A percentile compares a stretch with the other conserved stretches of the same genome.
phyloP scores from a whole-genome alignment of 2,797 vertebrate genomes.

The Trachops cirrhosus region DNA sequence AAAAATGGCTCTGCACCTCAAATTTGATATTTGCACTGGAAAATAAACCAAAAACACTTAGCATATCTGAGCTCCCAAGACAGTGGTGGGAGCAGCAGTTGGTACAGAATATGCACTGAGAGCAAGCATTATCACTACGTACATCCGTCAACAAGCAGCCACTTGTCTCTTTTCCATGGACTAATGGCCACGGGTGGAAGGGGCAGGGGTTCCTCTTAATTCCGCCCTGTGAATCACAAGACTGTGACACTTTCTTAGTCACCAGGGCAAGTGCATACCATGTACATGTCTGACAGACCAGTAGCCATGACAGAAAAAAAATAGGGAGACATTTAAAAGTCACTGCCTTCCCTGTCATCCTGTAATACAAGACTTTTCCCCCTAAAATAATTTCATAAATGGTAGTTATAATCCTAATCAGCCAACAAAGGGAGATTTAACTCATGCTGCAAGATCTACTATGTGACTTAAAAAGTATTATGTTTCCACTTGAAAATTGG shows the following conservation, averaged over 20 bases:
- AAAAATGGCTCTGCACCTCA: neutral
- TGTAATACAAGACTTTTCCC: neutral
- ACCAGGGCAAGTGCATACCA: neutral
- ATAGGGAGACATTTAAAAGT: neutral
- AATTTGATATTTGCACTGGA: neutral
- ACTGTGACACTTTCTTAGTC: neutral
- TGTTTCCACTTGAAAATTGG: slow-evolving; percentile 38
- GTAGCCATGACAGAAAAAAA: neutral
- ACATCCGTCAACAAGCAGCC: neutral
- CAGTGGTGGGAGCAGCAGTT: neutral
- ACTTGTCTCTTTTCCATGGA: neutral
- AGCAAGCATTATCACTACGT: neutral
- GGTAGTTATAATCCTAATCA: neutral
- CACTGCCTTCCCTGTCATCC: neutral
- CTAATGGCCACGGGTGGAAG: neutral
- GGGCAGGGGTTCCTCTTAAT: neutral
- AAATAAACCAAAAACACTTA: slow-evolving; percentile 3
- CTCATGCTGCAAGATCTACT: neutral
- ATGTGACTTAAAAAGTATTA: neutral
- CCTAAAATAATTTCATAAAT: neutral
- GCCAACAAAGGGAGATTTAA: neutral
- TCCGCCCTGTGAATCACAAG: neutral
- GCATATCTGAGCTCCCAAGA: slow-evolving; percentile 28
- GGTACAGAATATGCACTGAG: neutral
- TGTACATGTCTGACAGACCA: neutral